phyloP scores from a whole-genome alignment of 1,140 invertebrate genomes.

The Nasonia longicornis region DNA sequence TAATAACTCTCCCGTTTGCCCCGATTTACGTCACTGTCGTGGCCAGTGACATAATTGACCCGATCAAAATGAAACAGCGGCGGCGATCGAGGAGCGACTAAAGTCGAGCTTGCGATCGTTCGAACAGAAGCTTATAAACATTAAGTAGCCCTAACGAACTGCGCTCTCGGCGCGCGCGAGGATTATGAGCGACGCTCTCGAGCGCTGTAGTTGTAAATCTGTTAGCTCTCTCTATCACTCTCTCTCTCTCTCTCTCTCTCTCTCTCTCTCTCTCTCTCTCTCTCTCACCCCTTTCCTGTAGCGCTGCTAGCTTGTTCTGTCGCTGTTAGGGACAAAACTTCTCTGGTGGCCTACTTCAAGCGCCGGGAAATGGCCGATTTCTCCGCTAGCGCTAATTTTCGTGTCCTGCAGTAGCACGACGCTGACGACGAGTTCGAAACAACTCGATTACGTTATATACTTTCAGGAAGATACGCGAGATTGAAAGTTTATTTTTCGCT shows the following conservation, averaged over 20 bases:
- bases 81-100: neutral
- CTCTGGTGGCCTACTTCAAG: neutral
- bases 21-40: neutral
- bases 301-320: neutral
- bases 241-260: too few species aligned
- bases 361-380: too few species aligned
- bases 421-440: too few species aligned
- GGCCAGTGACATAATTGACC: neutral
- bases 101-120: neutral
- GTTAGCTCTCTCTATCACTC: neutral
- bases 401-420: too few species aligned
- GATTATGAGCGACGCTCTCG: neutral
- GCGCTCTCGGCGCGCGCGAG: neutral
- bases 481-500: too few species aligned
- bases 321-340: neutral
- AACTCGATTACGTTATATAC: too few species aligned
- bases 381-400: too few species aligned
- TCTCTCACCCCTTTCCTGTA: neutral
- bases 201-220: neutral
- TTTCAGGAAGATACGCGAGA: neutral
- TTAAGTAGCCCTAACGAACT: constrained; percentile 1
- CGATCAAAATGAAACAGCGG: neutral
- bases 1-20: neutral
- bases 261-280: neutral
- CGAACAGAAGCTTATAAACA: neutral